These are phyloP conservation scores for Cirrhinus mrigala DNA, from an alignment of 2,797 vertebrate species.

Conservation along the genomic window DNA sequence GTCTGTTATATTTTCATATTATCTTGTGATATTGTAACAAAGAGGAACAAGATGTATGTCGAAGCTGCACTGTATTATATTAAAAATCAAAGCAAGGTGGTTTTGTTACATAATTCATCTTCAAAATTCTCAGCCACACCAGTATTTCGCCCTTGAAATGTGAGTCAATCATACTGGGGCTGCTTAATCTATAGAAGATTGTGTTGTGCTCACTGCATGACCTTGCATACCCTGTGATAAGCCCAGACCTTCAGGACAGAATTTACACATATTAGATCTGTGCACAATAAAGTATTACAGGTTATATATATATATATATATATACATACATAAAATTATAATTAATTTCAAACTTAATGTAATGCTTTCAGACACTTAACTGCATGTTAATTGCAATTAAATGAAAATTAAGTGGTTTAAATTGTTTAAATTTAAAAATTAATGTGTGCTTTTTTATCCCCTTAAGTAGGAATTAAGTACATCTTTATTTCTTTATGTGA, in stretches of 20 bases:
- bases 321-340: too few relatives aligned
- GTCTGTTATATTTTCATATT: slow-evolving; percentile 5
- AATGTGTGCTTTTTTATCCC: too few relatives aligned
- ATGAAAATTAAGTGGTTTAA: neutral
- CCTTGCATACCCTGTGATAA: neutral
- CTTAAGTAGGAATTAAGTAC: neutral
- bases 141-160: slow-evolving; percentile 7
- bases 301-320: slow-evolving; percentile 10
- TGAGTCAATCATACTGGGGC: neutral
- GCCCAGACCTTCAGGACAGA: neutral
- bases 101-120: neutral
- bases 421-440: too few relatives aligned
- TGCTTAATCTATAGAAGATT: slow-evolving; percentile 3
- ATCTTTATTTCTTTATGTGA: neutral
- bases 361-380: neutral
- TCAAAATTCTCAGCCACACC: neutral
- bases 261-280: neutral
- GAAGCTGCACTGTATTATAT: neutral
- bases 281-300: neutral
- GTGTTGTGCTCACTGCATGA: neutral
- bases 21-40: neutral
- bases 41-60: neutral
- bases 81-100: neutral
- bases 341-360: too few relatives aligned
- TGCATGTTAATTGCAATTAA: neutral